Percentiles rank a stretch among this genome's conserved stretches.
Conservation (phyloP, 2,113 vertebrate species). For the Perca flavescens region DNA sequence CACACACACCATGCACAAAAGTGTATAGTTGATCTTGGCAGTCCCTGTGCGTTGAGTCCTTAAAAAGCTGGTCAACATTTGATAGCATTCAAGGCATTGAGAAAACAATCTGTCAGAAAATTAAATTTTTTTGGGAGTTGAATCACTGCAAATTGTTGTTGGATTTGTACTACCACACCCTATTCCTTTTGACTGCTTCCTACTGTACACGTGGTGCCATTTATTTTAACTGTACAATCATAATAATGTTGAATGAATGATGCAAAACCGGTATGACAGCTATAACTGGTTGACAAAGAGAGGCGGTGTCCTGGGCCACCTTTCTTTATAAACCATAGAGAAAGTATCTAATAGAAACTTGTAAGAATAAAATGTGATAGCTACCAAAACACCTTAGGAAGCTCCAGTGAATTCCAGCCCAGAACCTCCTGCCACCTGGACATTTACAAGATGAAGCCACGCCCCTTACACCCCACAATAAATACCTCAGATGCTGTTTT, state of each 20-base stretch:
- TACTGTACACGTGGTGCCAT: neutral
- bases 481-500: too few relatives aligned
- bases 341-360: too few relatives aligned
- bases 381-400: neutral
- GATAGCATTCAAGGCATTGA: neutral
- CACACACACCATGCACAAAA: slow-evolving; percentile 15
- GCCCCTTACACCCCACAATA: neutral
- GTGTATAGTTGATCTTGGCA: slow-evolving; percentile 23
- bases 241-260: neutral
- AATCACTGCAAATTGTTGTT: neutral
- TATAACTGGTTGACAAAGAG: too few relatives aligned
- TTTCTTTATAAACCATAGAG: too few relatives aligned
- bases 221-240: neutral
- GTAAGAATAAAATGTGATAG: neutral
- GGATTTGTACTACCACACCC: too few relatives aligned
- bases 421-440: neutral
- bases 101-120: neutral
- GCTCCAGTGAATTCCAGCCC: neutral
- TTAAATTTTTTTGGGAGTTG: neutral
- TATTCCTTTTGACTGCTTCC: neutral
- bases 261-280: too few relatives aligned
- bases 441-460: slow-evolving; percentile 45
- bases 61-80: neutral
- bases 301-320: too few relatives aligned
- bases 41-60: slow-evolving; percentile 17